Percentiles rank a stretch among this genome's conserved stretches.
Conservation (phyloP, 2,888 invertebrate genomes). For the Luffia ferchaultella region DNA sequence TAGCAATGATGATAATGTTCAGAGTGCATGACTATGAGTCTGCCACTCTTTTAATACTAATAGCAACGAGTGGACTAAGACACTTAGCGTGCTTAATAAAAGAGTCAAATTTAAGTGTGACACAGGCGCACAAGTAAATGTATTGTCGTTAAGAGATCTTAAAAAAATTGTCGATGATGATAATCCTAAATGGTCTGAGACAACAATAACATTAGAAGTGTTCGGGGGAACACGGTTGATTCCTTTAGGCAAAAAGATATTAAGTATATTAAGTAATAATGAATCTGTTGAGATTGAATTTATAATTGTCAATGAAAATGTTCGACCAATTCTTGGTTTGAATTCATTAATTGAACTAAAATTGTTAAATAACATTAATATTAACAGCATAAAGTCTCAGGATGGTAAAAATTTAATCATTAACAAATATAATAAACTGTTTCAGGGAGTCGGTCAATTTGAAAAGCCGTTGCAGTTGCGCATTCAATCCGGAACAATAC, state of each 20-base stretch:
- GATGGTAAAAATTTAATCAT: constrained; percentile 3
- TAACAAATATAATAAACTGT: constrained; percentile 1
- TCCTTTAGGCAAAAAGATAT: neutral
- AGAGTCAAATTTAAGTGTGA: neutral
- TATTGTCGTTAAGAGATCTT: neutral
- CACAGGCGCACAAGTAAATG: neutral
- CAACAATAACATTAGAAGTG: constrained; percentile 8
- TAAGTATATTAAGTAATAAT: constrained; percentile 1
- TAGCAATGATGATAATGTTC: neutral
- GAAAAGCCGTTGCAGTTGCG: constrained; percentile 9
- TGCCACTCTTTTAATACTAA: neutral
- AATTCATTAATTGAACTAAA: constrained; percentile 2
- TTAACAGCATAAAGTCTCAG: neutral
- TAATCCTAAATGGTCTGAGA: constrained; percentile 11
- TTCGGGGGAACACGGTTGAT: constrained; percentile 1
- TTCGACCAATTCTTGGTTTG: constrained; percentile 4
- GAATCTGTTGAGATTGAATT: constrained; percentile 2
- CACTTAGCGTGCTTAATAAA: neutral
- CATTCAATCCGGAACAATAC: constrained; percentile 3
- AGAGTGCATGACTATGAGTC: neutral
- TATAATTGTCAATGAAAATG: constrained; percentile 6
- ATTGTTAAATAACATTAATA: constrained; percentile 1
- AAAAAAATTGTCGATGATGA: constrained; percentile 12
- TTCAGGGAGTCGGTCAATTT: constrained; percentile 12
- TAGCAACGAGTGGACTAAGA: neutral